Percentiles rank a stretch among this genome's conserved stretches.
phyloP scores from a whole-genome alignment of 2,113 vertebrate species.

The Nannobrachium achirus region DNA sequence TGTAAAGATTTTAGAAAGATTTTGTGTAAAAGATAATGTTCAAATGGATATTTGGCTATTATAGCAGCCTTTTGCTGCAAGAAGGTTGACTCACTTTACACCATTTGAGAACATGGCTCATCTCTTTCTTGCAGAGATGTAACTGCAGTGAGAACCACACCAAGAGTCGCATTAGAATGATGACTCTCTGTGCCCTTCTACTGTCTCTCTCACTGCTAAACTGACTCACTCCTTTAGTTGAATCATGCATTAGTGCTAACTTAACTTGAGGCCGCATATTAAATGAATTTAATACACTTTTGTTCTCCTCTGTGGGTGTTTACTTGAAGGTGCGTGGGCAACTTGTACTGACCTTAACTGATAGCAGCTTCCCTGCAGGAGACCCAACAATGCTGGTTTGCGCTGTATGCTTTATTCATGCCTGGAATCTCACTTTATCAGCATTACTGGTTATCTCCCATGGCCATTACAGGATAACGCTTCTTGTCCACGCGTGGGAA shows the following conservation, averaged over 20 bases:
- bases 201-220: slow-evolving; percentile 43
- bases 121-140: slow-evolving; percentile 3
- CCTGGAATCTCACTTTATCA: slow-evolving; percentile 44
- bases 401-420: slow-evolving; percentile 60
- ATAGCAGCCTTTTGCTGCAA: background rate
- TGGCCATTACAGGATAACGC: slow-evolving; percentile 48
- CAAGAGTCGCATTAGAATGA: slow-evolving; percentile 34
- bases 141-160: slow-evolving; percentile 39
- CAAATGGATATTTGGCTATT: no score
- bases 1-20: no score
- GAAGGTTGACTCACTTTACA: background rate
- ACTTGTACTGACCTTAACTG: slow-evolving; percentile 52
- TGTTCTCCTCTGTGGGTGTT: slow-evolving; percentile 53
- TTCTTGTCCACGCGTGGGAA: slow-evolving; percentile 41
- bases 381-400: slow-evolving; percentile 50
- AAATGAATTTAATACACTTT: slow-evolving; percentile 64
- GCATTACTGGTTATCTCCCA: slow-evolving; percentile 43
- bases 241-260: slow-evolving; percentile 51
- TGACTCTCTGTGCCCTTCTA: slow-evolving; percentile 59
- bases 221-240: slow-evolving; percentile 55
- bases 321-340: slow-evolving; percentile 54
- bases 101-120: slow-evolving; percentile 6
- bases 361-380: slow-evolving; percentile 45
- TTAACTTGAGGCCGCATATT: slow-evolving; percentile 38
- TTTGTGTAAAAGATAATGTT: no score